Evolutionary conservation across 2,797 vertebrate species (phyloP), one percentile per base, ranked within the genome.

Genomic region (Crypturellus tataupa): DNA sequence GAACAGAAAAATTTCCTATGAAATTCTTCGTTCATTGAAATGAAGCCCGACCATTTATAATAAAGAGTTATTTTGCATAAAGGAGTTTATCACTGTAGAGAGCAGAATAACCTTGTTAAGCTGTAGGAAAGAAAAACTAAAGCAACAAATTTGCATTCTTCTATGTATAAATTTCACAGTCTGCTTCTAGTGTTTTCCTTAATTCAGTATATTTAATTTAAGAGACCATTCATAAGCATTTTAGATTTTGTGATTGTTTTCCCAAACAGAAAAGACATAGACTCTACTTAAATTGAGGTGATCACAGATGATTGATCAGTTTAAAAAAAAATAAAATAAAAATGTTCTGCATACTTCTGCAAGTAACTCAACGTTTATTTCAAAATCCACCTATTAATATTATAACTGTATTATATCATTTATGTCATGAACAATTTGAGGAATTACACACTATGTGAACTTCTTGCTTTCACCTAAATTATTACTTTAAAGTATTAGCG

Each of bases 121-220:
- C 58, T 89, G 31, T 33, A 89, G 55, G 69, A 73, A 93, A 90
- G 37, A 76, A 70, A 86, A 92, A n/a, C 58, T 69, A 85, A 87
- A 71, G 12, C 53, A 85, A 71, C 37, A 80, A 33, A 33, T 39
- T 70, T 3, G 12, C 23, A 17, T 58, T 88, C 37, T 83, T n/a
- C 55, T 60, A 42, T 78, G 42, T 80, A 58, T 5, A 51, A 27
- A 77, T 85, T 94, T 87, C 71, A 85, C 47, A 62, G 40, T 35
- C 60, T 82, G 21, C 53, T 73, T 78, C 62, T 39, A 58, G 46
- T 44, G 19, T 40, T 35, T 76, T 60, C 46, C 17, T 89, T 87
- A 73, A n/a, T 64, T 77, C 58, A 62, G 47, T 63, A 42, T 3
- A 33, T 10, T 12, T 87, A n/a, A 73, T 85, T 71, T 40, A 47